Base-by-base conservation (phyloP, 2,888 invertebrate genomes). In the Callimorpha dominula region DNA sequence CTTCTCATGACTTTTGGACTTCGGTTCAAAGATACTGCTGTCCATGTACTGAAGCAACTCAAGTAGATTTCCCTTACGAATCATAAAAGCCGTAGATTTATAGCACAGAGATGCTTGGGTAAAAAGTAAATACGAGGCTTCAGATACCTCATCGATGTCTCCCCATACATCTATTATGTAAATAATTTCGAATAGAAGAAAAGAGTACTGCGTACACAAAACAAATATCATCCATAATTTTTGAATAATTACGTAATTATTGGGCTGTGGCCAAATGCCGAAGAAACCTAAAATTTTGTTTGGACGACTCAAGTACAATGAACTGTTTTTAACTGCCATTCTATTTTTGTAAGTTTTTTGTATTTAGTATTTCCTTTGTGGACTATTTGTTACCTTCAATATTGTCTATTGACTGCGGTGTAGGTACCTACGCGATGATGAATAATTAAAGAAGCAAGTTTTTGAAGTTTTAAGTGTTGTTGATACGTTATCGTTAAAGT, bases 81-180 rank as follows among this genome's bases (percentile, higher is more conserved):
- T 52, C 66, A 93, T 77, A 70, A 94, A 93, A 20, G 89, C 89
- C 0, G 93, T 92, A 0, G 88, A 85, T 77, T 95, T 95, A 60
- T 91, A 92, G 71, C 94, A 95, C 3, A 93, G 82, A 0, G 93
- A 92, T 0, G 93, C 93, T 74, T 94, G 93, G 0, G 95, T 93
- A 76, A 95, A 94, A 0, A 95, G 81, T 70, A 95, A 78, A 71
- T 91, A 93, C 0, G 93, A 93, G 0, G 92, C 93, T 71, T 94
- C 93, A 0, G 94, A 92, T 0, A 94, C 91, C 5, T 88, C 91
- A 6, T 90, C 91, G 0, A 94, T 81, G 66, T 95, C 92, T 0
- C 94, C 94, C 92, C 93, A 93, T 0, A 93, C 93, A 0, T 86
- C 75, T 0, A 78, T 85, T 71, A 95, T 90, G 75, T 94, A 93